Conservation (phyloP, 2,113 vertebrate genomes). For the Triplophysa rosa region DNA sequence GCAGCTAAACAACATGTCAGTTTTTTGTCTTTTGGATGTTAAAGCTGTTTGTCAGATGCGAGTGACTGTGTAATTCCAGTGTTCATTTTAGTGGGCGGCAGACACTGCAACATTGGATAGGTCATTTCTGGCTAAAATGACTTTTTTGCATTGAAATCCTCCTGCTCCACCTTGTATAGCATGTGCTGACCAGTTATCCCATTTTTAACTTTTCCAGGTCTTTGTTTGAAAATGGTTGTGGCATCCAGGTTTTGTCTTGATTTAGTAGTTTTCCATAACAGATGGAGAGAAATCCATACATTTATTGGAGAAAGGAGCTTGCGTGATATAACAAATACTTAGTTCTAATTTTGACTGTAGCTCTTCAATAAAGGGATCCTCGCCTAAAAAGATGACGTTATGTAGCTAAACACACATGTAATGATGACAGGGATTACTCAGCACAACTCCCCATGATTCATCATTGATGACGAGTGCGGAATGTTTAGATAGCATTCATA, state of each 20-base stretch:
- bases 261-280: no score
- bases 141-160: background rate
- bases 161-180: background rate
- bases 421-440: constrained; percentile 8
- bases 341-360: no score
- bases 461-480: constrained; percentile 18
- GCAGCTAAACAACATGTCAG: no score
- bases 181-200: background rate
- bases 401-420: background rate
- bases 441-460: constrained; percentile 29
- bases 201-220: background rate
- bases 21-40: no score
- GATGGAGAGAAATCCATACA: no score
- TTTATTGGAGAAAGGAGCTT: background rate
- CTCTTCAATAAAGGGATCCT: no score
- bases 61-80: no score
- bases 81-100: no score
- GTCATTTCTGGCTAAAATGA: no score
- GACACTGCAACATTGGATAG: no score
- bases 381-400: background rate
- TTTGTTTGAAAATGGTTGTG: background rate
- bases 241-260: background rate
- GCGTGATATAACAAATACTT: background rate
- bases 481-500: constrained; percentile 34
- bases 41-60: no score